phyloP scores from a whole-genome alignment of 2,888 invertebrate genomes.

The Ligdia adustata region DNA sequence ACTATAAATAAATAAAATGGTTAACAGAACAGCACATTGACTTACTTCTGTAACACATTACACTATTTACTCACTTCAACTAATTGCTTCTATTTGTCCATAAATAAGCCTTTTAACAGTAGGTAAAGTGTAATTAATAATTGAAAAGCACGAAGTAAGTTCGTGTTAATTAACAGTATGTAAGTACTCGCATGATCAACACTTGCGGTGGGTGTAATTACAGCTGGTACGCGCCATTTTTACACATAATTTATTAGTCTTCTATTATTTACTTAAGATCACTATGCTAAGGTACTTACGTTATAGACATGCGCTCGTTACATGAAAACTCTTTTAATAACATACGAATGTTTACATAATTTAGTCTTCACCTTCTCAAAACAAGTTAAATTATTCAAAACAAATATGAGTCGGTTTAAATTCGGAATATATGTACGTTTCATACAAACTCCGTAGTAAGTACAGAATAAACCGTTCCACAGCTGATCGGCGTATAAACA shows the following conservation, averaged over 20 bases:
- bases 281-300: too few species aligned
- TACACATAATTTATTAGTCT: conserved; percentile 1
- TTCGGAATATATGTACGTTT: neutral
- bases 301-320: conserved; percentile 12
- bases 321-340: conserved; percentile 17
- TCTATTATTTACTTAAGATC: conserved; percentile 10
- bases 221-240: neutral
- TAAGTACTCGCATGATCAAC: conserved; percentile 4
- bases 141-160: neutral
- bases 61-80: neutral
- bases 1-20: neutral
- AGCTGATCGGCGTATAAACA: conserved; percentile 70
- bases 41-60: neutral
- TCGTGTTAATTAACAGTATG: conserved; percentile 11
- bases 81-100: neutral
- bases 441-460: conserved; percentile 6
- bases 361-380: conserved; percentile 20
- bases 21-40: neutral
- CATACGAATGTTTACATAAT: conserved; percentile 22
- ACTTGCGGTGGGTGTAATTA: conserved; percentile 4
- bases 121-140: conserved; percentile 1
- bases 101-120: neutral
- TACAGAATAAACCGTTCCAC: conserved; percentile 36
- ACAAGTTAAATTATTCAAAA: conserved; percentile 23
- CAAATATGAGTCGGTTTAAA: conserved; percentile 13